phyloP scores from a whole-genome alignment of 64 coral and sea anemone genomes.

The Catalaphyllia jardinei region DNA sequence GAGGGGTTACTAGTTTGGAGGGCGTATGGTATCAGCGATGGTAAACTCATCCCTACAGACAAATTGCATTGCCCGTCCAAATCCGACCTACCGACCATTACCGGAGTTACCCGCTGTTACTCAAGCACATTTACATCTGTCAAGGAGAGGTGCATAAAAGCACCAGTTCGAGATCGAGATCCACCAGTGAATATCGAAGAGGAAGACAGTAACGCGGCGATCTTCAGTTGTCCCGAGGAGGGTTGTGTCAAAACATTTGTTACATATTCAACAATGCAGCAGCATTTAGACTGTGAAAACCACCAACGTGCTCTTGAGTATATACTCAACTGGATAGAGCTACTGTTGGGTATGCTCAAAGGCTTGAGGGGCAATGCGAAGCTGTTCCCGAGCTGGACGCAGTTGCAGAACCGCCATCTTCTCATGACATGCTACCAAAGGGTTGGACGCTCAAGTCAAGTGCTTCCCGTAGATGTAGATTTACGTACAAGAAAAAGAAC shows the following conservation, averaged over 20 bases:
- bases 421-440: slow-evolving; percentile 9
- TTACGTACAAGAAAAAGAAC: slow-evolving; percentile 31
- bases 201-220: too few species aligned
- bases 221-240: too few species aligned
- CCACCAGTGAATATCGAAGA: too few species aligned
- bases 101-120: slow-evolving; percentile 11
- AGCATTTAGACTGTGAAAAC: slow-evolving; percentile 71
- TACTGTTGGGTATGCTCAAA: slow-evolving; percentile 37
- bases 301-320: slow-evolving; percentile 60
- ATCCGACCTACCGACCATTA: slow-evolving; percentile 30
- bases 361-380: slow-evolving; percentile 29
- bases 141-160: too few species aligned
- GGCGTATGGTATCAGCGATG: slow-evolving; percentile 17
- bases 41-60: slow-evolving; percentile 42
- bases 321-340: slow-evolving; percentile 40
- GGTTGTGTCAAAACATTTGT: slow-evolving; percentile 62
- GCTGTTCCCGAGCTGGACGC: slow-evolving; percentile 13
- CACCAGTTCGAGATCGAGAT: too few species aligned
- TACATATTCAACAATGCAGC: slow-evolving; percentile 67
- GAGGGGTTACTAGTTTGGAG: slow-evolving; percentile 31
- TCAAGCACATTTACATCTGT: slow-evolving; percentile 1
- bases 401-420: not conserved
- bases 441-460: slow-evolving; percentile 51
- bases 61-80: slow-evolving; percentile 46
- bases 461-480: slow-evolving; percentile 20